Percentiles rank a stretch among this genome's conserved stretches.
These are phyloP conservation scores for Drymodes brunneopygia DNA, from an alignment of 2,113 vertebrate genomes.

Conservation along the genomic window DNA sequence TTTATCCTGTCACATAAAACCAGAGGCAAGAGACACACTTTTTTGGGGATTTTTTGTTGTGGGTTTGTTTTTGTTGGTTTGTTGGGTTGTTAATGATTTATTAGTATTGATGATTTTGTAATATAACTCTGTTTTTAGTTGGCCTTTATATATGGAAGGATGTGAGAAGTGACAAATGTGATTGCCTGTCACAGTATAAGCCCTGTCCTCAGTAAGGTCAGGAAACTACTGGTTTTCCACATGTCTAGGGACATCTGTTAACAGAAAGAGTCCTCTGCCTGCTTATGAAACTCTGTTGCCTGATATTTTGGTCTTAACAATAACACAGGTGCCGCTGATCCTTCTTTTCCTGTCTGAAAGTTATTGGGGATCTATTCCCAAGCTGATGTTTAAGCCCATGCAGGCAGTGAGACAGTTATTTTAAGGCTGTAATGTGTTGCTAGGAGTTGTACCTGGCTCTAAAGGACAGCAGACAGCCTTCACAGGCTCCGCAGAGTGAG, in stretches of 20 bases:
- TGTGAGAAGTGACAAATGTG: not conserved
- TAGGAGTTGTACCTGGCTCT: not conserved
- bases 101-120: not conserved
- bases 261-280: not conserved
- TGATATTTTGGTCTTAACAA: not conserved
- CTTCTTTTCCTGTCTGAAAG: not conserved
- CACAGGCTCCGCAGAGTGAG: not conserved
- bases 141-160: not conserved
- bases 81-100: not conserved
- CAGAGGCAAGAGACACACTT: fast-evolving
- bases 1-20: not conserved
- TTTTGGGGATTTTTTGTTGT: not conserved
- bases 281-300: not conserved
- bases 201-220: not conserved
- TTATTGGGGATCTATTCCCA: not conserved
- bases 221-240: not conserved
- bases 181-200: not conserved
- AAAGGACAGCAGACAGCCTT: not conserved
- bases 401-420: not conserved
- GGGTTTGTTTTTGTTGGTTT: not conserved
- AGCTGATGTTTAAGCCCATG: not conserved
- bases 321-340: not conserved
- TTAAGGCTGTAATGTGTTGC: not conserved
- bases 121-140: not conserved
- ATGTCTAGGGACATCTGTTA: not conserved